A percentile compares a stretch with the other conserved stretches of the same genome.
Conservation (phyloP, 2,113 vertebrate species). For the Bufo bufo region DNA sequence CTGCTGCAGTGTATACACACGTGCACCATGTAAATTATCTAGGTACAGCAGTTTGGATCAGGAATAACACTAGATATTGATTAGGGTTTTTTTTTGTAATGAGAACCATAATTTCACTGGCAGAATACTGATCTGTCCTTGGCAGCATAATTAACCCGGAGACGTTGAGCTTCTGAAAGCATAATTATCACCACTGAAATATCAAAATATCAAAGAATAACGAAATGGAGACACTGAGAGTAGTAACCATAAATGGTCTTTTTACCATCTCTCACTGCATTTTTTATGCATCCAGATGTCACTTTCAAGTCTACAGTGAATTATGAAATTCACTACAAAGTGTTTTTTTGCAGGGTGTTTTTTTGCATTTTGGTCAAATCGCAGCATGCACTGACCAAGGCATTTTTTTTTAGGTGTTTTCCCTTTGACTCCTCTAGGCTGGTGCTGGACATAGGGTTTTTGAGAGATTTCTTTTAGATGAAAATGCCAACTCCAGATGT, state of each 20-base stretch:
- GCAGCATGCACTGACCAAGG: no score
- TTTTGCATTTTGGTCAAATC: no score
- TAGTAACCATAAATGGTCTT: background rate
- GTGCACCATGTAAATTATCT: conserved; percentile 42
- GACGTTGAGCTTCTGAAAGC: conserved; percentile 53
- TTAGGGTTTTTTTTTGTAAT: conserved; percentile 61
- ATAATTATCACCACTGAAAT: conserved; percentile 60
- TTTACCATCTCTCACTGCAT: no score
- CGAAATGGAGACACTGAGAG: conserved; percentile 52
- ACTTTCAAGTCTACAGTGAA: no score
- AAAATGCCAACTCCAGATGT: no score
- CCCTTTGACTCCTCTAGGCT: no score
- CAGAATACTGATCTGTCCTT: conserved; percentile 61
- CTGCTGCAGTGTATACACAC: conserved; percentile 28
- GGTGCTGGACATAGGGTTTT: no score
- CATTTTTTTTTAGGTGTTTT: no score
- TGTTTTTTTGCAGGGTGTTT: no score
- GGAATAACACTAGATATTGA: conserved; percentile 60
- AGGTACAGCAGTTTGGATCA: conserved; percentile 50
- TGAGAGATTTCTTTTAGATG: no score
- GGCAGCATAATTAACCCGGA: conserved; percentile 67
- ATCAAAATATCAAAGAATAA: conserved; percentile 56
- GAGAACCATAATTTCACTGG: conserved; percentile 61
- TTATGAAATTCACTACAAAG: no score
- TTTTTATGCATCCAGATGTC: no score